Percentiles rank a stretch among this genome's conserved stretches.
These are phyloP conservation scores for Eupristina koningsbergeri DNA, from an alignment of 1,140 invertebrate genomes.

Conservation along the genomic window DNA sequence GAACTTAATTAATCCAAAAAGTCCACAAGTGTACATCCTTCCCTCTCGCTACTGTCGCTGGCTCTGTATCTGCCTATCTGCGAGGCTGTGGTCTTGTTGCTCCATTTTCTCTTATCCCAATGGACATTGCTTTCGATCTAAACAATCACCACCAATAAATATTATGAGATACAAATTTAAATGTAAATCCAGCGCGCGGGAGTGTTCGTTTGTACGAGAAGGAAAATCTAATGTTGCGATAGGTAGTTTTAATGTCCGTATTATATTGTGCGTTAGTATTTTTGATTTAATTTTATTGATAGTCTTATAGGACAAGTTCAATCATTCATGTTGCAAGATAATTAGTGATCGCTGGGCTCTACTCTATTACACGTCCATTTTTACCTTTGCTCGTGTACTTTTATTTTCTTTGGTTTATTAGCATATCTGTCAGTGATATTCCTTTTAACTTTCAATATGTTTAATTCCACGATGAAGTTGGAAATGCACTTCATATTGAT, in stretches of 20 bases:
- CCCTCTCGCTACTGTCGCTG: not conserved
- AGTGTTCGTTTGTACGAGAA: not conserved
- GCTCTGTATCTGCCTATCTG: not conserved
- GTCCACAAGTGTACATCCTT: too few species aligned
- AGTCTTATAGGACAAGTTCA: slow-evolving; percentile 16
- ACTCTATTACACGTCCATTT: not conserved
- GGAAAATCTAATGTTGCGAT: not conserved
- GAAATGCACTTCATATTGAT: not conserved
- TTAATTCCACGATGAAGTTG: not conserved
- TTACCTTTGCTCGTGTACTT: not conserved
- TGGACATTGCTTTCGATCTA: not conserved
- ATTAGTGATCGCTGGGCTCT: slow-evolving; percentile 29
- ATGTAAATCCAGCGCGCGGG: not conserved
- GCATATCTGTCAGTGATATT: not conserved
- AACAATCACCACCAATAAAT: slow-evolving; percentile 11
- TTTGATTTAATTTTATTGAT: too few species aligned
- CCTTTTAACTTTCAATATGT: not conserved
- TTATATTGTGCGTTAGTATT: too few species aligned
- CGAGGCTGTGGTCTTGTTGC: not conserved
- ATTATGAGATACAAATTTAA: slow-evolving; percentile 16
- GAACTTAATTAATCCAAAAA: too few species aligned
- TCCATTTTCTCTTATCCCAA: not conserved
- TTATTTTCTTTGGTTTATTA: not conserved
- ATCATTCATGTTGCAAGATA: slow-evolving; percentile 23
- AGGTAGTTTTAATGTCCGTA: not conserved